Evolutionary conservation across 2,888 invertebrate genomes (phyloP), one percentile per base, ranked within the genome.

Genomic region (Disparrhopalites patrizii): DNA sequence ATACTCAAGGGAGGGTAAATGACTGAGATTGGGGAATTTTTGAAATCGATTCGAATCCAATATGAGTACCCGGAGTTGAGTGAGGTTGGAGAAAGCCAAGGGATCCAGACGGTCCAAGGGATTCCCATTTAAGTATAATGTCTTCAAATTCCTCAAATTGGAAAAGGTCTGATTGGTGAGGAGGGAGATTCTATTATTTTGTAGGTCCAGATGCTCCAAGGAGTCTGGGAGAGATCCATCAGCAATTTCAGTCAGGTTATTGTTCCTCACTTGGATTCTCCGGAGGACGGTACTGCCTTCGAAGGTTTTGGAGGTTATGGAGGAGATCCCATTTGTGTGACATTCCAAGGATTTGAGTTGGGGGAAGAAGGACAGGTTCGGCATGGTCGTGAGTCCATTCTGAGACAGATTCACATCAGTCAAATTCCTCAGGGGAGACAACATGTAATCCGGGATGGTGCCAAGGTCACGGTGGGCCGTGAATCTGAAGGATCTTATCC

Each of bases 11-110:
- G 64, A 68, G 20, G 70, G 68, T 20, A 74, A 61, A 61, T 72
- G 66, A 20, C 66, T 62, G 27, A 74, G 63, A 1, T 58, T 55
- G 1, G 74, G 73, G 13, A 72, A 71, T 10, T 57, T 36, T 1
- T 62, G 64, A 28, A 74, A 67, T 20, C 63, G 54, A 54, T 61
- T 69, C 2, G 70, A 69, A 65, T 74, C 73, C 56, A 74, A 63
- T 30, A 66, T 31, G 4, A 75, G 50, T 4, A 63, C 66, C 23
- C 56, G 54, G 4, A 75, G 62, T 57, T 56, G 30, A 4, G 38
- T n/a, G 36, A 73, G 54, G 20, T 67, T 60, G n/a, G 70, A 66
- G 51, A 73, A 73, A 3, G 70, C 67, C 10, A 68, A 36, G 1
- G 58, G 43, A 15, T 70, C 68, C 4, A 72, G 4, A 7, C 65